Evolutionary conservation across 1,140 invertebrate genomes (phyloP).

Genomic region (Diorhabda elongata): DNA sequence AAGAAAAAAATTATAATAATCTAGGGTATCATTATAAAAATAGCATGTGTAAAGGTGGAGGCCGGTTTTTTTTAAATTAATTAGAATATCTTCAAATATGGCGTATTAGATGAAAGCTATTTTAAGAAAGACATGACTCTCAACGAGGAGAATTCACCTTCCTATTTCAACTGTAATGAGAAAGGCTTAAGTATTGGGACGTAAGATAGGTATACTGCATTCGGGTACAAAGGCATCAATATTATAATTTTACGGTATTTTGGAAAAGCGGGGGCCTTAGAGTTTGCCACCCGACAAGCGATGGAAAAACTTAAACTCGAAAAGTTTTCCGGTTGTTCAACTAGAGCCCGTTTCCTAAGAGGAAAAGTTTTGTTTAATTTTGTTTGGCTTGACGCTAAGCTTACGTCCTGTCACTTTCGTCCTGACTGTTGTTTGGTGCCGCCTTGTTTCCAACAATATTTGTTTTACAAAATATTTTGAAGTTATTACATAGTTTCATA

Average conservation of each 20-base stretch:
- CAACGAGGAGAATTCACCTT: slow-evolving; percentile 9
- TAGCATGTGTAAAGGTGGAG: too few relatives aligned
- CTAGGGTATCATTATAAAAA: too few relatives aligned
- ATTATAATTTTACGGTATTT: slow-evolving; percentile 47
- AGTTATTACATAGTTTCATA: slow-evolving; percentile 43
- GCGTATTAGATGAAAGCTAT: slow-evolving; percentile 8
- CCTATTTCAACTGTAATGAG: slow-evolving; percentile 13
- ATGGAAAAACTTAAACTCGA: slow-evolving; percentile 45
- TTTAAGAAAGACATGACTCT: background rate
- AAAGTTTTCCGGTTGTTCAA: slow-evolving; percentile 40
- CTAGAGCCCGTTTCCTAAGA: slow-evolving; percentile 44
- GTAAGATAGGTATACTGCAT: slow-evolving; percentile 30
- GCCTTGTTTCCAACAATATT: slow-evolving; percentile 45
- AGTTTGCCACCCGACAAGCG: slow-evolving; percentile 26
- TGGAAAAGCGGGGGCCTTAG: slow-evolving; percentile 37
- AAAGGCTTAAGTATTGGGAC: slow-evolving; percentile 33
- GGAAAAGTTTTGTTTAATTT: slow-evolving; percentile 49
- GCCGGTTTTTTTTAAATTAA: background rate
- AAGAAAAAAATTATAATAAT: too few relatives aligned
- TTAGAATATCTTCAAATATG: slow-evolving; percentile 8
- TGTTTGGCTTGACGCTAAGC: slow-evolving; percentile 49
- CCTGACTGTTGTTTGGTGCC: slow-evolving; percentile 43
- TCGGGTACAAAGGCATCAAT: slow-evolving; percentile 42
- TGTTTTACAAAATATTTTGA: slow-evolving; percentile 40
- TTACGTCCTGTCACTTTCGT: slow-evolving; percentile 48